Base-by-base conservation (phyloP, 2,888 invertebrate species). In the Hirudinaria manillensis region DNA sequence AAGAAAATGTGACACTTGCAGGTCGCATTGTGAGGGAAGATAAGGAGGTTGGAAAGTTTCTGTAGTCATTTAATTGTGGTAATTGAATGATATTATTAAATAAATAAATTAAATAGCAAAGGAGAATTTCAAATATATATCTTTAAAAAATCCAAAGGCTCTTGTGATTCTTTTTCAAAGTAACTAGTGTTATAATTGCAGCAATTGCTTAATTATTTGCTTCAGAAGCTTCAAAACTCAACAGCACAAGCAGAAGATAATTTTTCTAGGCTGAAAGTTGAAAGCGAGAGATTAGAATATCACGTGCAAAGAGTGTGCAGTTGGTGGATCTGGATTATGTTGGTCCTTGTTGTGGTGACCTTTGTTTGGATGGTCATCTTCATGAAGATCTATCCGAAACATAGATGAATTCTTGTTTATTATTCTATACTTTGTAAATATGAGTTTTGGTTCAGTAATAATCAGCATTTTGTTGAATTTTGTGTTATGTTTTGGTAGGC, bases 241-340 rank as follows among this genome's bases (percentile, higher is more conserved):
- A 88, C 91, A 6, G 89, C 90, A 77, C 85, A 93, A 78, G 91
- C 94, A 0, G 94, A 94, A 78, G 88, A 88, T 21, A 95, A 95
- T 85, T 87, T 91, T 80, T 86, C 87, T 38, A 91, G 91, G 65
- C 86, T 96, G 76, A 90, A 91, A 82, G 89, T 88, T 61, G 94
- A 95, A 85, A 92, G 93, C 0, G 90, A 90, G 65, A 90, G 92
- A 81, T 87, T 96, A 55, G 90, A 91, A 79, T 92, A 91, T 79
- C 93, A 94, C 86, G 93, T 92, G 32, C 89, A 90, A 78, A 90
- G 91, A 78, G 92, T 92, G 0, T 95, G 93, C 90, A 93, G 93
- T 82, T 96, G 95, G 85, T 94, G 94, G 94, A 89, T 95, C 79
- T 95, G 94, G 93, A 86, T 94, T 55, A 91, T 95, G 91, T 88